Evolutionary conservation across 1,140 invertebrate species (phyloP), one percentile per base, ranked within the genome.

Genomic region (Brachionus asplanchnoidis): DNA sequence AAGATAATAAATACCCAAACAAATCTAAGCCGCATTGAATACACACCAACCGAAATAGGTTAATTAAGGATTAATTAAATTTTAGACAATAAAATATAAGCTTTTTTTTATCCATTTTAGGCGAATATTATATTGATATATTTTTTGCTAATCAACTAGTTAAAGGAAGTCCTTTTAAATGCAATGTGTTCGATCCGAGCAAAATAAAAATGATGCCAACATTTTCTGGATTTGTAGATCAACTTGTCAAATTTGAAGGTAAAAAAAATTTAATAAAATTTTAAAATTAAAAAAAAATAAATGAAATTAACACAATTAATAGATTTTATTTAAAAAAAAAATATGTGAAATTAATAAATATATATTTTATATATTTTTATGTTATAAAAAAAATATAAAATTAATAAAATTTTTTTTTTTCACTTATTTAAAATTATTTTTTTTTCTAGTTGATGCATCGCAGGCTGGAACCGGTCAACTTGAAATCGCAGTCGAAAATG

Each of bases 401-500:
- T n/a, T n/a, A n/a, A n/a, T n/a, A n/a, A 36, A 36, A 6, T 32
- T 0, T 36, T 36, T 36, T 36, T 36, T 36, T 36, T 36, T 36
- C 32, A 36, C 6, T 36, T 36, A 6, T 36, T 7, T 12, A 40
- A 32, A 36, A 7, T 17, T 4, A 66, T 28, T 68, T 68, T 68
- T 68, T 68, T 68, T 68, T 17, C 23, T 68, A 73, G 96, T 98
- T 87, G 95, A 98, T 91, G 96, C 96, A 9, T 95, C 94, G 88
- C 94, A 95, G 87, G 96, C 96, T 68, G 96, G 96, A 53, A 96
- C 98, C 92, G 96, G 96, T 40, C 95, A 97, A 90, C 92, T 98
- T 86, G 96, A 98, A 92, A 98, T 98, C 88, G 97, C 95, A 84
- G 96, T 98, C 88, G 98, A 98, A 88, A 95, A 98, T 90, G 96